Evolutionary conservation across 2,113 vertebrate genomes (phyloP).

Genomic region (Hystrix brachyura): DNA sequence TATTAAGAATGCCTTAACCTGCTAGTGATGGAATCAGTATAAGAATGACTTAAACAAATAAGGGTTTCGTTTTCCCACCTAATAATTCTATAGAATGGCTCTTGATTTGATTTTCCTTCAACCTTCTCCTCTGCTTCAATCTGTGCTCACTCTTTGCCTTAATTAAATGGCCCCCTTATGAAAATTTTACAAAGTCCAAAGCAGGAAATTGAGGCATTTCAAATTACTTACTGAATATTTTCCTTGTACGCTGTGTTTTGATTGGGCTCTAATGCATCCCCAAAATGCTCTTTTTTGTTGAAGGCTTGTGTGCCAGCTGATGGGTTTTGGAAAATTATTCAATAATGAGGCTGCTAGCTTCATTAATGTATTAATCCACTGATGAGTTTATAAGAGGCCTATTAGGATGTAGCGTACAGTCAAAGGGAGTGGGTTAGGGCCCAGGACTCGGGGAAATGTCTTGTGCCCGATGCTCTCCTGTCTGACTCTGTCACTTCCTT

Average conservation of each 20-base stretch:
- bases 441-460: too few relatives aligned
- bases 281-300: neutral
- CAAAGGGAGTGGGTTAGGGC: too few relatives aligned
- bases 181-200: neutral
- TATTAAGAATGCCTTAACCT: neutral
- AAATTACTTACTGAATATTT: neutral
- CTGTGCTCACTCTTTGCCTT: neutral
- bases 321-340: neutral
- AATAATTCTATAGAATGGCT: neutral
- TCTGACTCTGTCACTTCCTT: too few relatives aligned
- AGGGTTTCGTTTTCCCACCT: neutral
- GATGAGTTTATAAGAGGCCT: too few relatives aligned
- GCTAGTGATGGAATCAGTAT: neutral
- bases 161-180: neutral
- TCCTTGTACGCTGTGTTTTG: neutral
- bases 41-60: neutral
- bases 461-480: too few relatives aligned
- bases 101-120: neutral
- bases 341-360: too few relatives aligned
- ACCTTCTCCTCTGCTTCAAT: neutral
- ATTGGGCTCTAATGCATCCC: neutral
- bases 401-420: too few relatives aligned
- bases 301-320: neutral
- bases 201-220: neutral
- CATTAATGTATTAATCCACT: too few relatives aligned